These are phyloP conservation scores for Lydus trimaculatus DNA, from an alignment of 2,888 invertebrate genomes.

Conservation along the genomic window DNA sequence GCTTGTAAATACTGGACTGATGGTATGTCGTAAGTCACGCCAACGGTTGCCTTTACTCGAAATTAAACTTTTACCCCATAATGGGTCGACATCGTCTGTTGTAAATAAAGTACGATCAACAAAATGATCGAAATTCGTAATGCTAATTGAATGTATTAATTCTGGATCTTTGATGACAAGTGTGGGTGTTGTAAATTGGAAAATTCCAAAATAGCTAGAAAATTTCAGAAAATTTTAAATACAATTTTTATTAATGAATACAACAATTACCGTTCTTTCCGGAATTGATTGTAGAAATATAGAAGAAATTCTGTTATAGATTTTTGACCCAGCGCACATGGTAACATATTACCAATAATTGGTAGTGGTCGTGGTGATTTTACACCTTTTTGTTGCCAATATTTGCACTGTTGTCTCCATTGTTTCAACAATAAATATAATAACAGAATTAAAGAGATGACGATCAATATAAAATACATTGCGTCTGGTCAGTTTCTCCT, in stretches of 20 bases:
- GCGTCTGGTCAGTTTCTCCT: too few species aligned
- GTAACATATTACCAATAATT: background rate
- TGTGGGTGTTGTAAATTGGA: constrained; percentile 35
- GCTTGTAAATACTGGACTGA: constrained; percentile 57
- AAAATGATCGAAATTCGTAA: too few species aligned
- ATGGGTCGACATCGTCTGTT: constrained; percentile 60
- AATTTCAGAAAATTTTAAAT: too few species aligned
- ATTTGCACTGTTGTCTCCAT: background rate
- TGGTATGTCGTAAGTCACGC: constrained; percentile 57
- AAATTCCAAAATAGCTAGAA: constrained; percentile 43
- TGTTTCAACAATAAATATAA: background rate
- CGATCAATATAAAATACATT: too few species aligned
- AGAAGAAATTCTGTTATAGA: background rate
- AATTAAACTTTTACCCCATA: constrained; percentile 60
- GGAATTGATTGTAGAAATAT: background rate
- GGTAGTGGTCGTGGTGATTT: background rate
- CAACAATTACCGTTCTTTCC: background rate
- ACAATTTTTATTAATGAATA: too few species aligned
- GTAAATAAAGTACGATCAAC: too few species aligned
- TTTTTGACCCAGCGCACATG: background rate
- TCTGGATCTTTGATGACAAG: too few species aligned
- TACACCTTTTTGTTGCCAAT: background rate
- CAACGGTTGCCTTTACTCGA: constrained; percentile 35
- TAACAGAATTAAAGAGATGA: background rate
- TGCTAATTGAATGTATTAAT: too few species aligned